A percentile compares a stretch with the other conserved stretches of the same genome.
Evolutionary conservation across 2,797 vertebrate species (phyloP).

Genomic region (Mico argentatus): DNA sequence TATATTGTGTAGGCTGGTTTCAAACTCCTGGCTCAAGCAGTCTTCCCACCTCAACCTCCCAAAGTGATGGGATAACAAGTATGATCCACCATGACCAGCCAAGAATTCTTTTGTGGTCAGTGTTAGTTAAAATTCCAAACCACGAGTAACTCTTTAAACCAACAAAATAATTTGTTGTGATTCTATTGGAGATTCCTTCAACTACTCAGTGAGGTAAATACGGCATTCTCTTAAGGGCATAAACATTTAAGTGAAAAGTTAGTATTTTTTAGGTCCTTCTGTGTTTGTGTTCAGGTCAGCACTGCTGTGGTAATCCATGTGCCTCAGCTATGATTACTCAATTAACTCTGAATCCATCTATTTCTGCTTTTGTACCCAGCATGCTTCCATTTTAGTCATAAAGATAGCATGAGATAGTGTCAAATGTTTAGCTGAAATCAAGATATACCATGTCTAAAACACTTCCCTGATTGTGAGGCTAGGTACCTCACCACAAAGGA

Average conservation of each 20-base stretch:
- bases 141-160: not conserved
- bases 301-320: not conserved
- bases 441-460: not conserved
- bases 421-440: not conserved
- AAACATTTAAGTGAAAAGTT: not conserved
- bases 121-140: slow-evolving; percentile 32
- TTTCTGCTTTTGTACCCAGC: not conserved
- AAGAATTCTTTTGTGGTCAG: not conserved
- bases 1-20: not conserved
- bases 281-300: not conserved
- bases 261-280: not conserved
- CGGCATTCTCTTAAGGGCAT: not conserved
- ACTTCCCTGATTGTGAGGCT: not conserved
- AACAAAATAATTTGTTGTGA: not conserved
- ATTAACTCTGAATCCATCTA: not conserved
- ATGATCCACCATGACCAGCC: not conserved
- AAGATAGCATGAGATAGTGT: not conserved
- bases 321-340: not conserved
- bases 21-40: not conserved
- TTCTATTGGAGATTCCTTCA: not conserved
- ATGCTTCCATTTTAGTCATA: not conserved
- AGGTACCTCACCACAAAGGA: not conserved
- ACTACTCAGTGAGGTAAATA: not conserved
- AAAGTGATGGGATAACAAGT: not conserved
- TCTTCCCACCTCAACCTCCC: not conserved